Percentiles rank a stretch among this genome's conserved stretches.
phyloP scores from a whole-genome alignment of 2,797 vertebrate genomes.

The Gobio occitaniae region DNA sequence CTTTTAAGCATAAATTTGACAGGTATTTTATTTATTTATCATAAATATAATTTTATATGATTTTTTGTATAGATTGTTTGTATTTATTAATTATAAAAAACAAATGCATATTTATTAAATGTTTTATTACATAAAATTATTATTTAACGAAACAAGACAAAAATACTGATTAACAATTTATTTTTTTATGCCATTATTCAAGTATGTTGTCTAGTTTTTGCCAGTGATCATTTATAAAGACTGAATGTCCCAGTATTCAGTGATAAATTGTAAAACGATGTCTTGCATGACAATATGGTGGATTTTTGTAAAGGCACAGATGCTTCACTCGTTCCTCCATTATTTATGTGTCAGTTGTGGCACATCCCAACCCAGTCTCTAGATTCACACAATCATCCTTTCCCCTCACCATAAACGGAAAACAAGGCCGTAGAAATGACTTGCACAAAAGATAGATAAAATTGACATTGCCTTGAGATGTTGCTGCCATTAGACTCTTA shows the following conservation, averaged over 20 bases:
- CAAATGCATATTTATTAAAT: not conserved
- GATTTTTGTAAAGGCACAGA: not conserved
- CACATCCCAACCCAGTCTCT: conserved; percentile 26
- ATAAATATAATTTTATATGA: not conserved
- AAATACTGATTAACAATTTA: not conserved
- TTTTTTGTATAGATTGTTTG: not conserved
- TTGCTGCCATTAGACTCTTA: conserved; percentile 47
- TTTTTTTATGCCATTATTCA: not conserved
- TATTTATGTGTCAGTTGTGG: conserved; percentile 16
- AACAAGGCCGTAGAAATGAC: conserved; percentile 14
- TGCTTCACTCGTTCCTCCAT: not conserved
- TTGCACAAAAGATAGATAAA: conserved; percentile 13
- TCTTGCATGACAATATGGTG: not conserved
- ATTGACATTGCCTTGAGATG: conserved; percentile 33
- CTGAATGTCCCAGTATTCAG: not conserved
- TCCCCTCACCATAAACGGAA: not conserved
- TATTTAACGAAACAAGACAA: not conserved
- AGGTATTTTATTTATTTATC: not conserved
- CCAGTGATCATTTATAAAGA: not conserved
- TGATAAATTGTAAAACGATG: conserved; percentile 3
- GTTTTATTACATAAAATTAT: not conserved
- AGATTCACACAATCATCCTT: not conserved
- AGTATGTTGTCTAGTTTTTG: not conserved
- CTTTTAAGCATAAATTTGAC: not conserved
- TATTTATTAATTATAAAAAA: not conserved